Conservation (phyloP, 2,113 vertebrate species). For the Dascyllus trimaculatus region DNA sequence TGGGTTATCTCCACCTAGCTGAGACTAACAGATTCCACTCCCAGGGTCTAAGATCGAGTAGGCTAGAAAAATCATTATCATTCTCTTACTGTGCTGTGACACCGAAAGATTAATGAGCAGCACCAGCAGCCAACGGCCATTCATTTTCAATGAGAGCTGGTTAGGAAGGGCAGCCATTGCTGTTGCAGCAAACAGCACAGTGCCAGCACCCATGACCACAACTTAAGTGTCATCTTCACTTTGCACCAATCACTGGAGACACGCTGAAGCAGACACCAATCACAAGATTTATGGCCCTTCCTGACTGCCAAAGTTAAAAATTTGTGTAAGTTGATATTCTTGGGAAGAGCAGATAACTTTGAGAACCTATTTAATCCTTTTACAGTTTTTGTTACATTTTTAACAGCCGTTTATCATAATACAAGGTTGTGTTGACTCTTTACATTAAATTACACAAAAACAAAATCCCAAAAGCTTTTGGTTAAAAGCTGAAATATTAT, state of each 20-base stretch:
- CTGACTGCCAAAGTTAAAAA: background rate
- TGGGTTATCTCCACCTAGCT: background rate
- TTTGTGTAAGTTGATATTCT: background rate
- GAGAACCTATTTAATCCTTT: no score
- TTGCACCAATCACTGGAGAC: slow-evolving; percentile 23
- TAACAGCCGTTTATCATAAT: no score
- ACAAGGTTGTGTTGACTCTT: slow-evolving; percentile 3
- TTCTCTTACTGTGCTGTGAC: slow-evolving; percentile 40
- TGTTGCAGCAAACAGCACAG: slow-evolving; percentile 34
- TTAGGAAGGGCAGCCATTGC: slow-evolving; percentile 44
- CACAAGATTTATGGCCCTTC: background rate
- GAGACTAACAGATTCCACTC: slow-evolving; percentile 32
- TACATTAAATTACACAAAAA: slow-evolving; percentile 14
- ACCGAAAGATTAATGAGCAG: slow-evolving; percentile 59
- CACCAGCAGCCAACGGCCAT: slow-evolving; percentile 56
- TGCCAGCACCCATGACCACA: background rate
- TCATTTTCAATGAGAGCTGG: slow-evolving; percentile 54
- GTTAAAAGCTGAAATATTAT: slow-evolving; percentile 22
- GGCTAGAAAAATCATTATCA: slow-evolving; percentile 50
- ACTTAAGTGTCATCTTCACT: slow-evolving; percentile 22
- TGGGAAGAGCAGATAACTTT: background rate
- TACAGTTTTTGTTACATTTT: no score
- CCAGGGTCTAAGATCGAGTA: slow-evolving; percentile 37
- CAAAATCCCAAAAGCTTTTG: slow-evolving; percentile 27
- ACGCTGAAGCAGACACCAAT: slow-evolving; percentile 9